Evolutionary conservation across 2,797 vertebrate species (phyloP), one percentile per base, ranked within the genome.

Genomic region (Lateolabrax maculatus): DNA sequence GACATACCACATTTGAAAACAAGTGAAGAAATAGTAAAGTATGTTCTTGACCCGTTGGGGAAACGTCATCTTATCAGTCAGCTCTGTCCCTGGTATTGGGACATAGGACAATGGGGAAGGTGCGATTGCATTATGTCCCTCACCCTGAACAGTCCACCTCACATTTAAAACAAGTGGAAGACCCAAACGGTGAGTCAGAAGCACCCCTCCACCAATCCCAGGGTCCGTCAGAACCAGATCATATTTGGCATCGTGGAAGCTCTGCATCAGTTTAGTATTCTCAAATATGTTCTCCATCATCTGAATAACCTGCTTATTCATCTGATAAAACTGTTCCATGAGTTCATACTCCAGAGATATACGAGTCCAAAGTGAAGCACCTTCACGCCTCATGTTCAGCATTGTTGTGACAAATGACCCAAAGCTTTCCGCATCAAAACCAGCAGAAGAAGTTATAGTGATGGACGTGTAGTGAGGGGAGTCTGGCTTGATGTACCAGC

Each of bases 101-200:
- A 93, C 39, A 23, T 93, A 94, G 0, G 92, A 93, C 0, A 94
- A 8, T 1, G 92, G 92, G 0, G 84, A 83, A 4, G 86, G 93
- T 12, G 92, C 88, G 3, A 93, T 92, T 6, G 52, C 46, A 0
- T 16, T 0, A 77, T 94, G 92, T 0, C 65, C 92, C 5, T 94
- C 92, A 6, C 90, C 87, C 21, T 88, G 79, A 43, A 91, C 0
- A 1, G 87, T 89, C 93, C 93, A 93, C 34, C 92, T 78, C 2
- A 89, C 91, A 46, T 93, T 94, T 0, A 93, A 66, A 43, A 94
- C 93, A 18, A 93, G 78, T 10, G 93, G 92, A 48, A 93, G 89
- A 73, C 84, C 80, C 61, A 94, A 23, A 49, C 79, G 83, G 18
- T 85, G 92, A 51, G 60, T 84, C 23, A 93, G 23, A 19, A 93